phyloP scores from a whole-genome alignment of 2,888 invertebrate species.

The Antheraea yamamai region DNA sequence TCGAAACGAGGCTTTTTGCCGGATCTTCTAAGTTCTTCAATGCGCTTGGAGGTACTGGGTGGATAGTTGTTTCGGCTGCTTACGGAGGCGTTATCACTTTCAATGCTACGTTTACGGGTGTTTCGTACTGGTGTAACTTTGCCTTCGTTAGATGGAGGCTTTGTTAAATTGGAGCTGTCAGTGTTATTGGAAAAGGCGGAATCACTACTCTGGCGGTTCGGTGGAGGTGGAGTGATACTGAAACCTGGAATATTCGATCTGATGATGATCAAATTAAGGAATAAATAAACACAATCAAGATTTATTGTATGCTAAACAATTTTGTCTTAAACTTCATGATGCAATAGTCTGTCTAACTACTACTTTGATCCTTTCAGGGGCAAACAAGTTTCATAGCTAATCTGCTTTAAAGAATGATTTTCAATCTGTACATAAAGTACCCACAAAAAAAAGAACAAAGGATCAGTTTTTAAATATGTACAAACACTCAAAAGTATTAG shows the following conservation, averaged over 20 bases:
- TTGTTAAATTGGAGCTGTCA: constrained; percentile 60
- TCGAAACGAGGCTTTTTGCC: constrained; percentile 52
- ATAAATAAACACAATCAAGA: neutral
- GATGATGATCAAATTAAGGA: neutral
- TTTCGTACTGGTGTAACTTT: constrained; percentile 51
- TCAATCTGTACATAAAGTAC: too few relatives aligned
- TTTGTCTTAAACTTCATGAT: neutral
- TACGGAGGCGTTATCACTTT: constrained; percentile 61
- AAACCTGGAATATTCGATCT: constrained; percentile 53
- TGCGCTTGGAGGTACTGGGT: constrained; percentile 58
- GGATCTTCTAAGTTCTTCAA: constrained; percentile 58
- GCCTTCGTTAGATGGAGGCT: constrained; percentile 54
- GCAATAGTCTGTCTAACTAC: too few relatives aligned
- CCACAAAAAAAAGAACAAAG: too few relatives aligned
- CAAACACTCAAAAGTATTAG: too few relatives aligned
- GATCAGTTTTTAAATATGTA: too few relatives aligned
- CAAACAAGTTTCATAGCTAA: neutral
- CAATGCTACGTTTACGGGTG: constrained; percentile 63
- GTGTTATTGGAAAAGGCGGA: constrained; percentile 75
- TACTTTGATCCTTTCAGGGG: neutral
- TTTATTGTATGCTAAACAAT: neutral
- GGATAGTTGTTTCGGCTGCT: constrained; percentile 57
- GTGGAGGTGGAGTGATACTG: constrained; percentile 60
- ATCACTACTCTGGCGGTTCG: constrained; percentile 74
- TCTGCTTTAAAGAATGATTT: too few relatives aligned